A percentile compares a stretch with the other conserved stretches of the same genome.
Conservation (phyloP, 2,797 vertebrate species). For the Pseudomugil tenellus region DNA sequence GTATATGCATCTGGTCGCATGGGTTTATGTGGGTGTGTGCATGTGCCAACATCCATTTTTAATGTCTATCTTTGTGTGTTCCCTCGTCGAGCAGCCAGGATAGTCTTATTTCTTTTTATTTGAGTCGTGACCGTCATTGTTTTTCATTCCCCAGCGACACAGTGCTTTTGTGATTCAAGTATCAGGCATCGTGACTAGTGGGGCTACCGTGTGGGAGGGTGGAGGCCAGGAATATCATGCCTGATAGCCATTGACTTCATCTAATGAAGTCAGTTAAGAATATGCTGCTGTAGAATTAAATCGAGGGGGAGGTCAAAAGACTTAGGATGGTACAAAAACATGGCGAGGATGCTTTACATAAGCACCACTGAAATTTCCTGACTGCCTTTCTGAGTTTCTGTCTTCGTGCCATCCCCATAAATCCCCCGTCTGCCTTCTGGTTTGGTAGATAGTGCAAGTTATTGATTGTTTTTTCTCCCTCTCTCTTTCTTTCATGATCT, state of each 20-base stretch:
- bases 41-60: slow-evolving; percentile 53
- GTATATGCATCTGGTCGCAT: slow-evolving; percentile 45
- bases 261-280: slow-evolving; percentile 63
- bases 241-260: slow-evolving; percentile 54
- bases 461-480: slow-evolving; percentile 63
- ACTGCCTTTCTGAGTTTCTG: background rate
- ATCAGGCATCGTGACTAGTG: slow-evolving; percentile 75
- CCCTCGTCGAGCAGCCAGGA: slow-evolving; percentile 19
- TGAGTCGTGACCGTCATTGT: slow-evolving; percentile 80
- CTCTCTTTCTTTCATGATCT: background rate
- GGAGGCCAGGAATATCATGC: slow-evolving; percentile 61
- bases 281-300: slow-evolving; percentile 14
- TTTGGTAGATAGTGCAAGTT: slow-evolving; percentile 71
- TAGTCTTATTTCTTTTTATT: slow-evolving; percentile 53
- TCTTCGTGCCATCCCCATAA: background rate
- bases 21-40: slow-evolving; percentile 28
- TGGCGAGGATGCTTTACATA: background rate
- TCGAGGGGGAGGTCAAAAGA: slow-evolving; percentile 18
- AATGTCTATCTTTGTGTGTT: slow-evolving; percentile 54
- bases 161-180: slow-evolving; percentile 80
- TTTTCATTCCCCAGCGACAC: slow-evolving; percentile 59
- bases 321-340: background rate
- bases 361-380: background rate
- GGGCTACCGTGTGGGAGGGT: slow-evolving; percentile 68
- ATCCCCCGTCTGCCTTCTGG: slow-evolving; percentile 46